phyloP scores from a whole-genome alignment of 2,113 vertebrate species.

The Telmatochromis brichardi region DNA sequence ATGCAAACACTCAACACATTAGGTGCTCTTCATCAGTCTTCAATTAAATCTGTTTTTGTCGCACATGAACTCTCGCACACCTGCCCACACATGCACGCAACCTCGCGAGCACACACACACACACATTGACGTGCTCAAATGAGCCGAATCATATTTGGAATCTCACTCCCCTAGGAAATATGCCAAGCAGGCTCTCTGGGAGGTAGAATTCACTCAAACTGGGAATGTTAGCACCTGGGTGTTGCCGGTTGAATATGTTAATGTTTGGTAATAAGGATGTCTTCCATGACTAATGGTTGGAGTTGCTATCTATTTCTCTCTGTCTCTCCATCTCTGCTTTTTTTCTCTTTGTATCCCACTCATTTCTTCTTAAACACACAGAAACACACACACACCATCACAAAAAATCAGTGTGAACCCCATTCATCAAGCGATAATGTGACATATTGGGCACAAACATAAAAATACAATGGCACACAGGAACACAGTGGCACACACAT shows the following conservation, averaged over 20 bases:
- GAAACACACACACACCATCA: neutral
- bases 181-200: neutral
- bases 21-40: conserved; percentile 33
- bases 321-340: neutral
- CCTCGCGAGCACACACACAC: neutral
- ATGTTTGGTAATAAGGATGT: conserved; percentile 35
- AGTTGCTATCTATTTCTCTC: conserved; percentile 11
- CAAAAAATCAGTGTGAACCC: neutral
- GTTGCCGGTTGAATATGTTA: conserved; percentile 13
- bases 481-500: neutral
- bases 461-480: neutral
- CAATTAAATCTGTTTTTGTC: conserved; percentile 16
- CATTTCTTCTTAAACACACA: neutral
- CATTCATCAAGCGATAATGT: conserved; percentile 6
- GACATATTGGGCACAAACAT: neutral
- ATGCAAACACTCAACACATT: conserved; percentile 42
- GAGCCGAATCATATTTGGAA: neutral
- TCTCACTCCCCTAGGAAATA: neutral
- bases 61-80: neutral
- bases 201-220: neutral
- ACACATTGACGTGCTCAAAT: neutral
- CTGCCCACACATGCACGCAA: neutral
- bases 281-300: conserved; percentile 29
- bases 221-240: neutral
- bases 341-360: neutral